Evolutionary conservation across 2,888 invertebrate species (phyloP), one percentile per base, ranked within the genome.

Genomic region (Yponomeuta malinellus): DNA sequence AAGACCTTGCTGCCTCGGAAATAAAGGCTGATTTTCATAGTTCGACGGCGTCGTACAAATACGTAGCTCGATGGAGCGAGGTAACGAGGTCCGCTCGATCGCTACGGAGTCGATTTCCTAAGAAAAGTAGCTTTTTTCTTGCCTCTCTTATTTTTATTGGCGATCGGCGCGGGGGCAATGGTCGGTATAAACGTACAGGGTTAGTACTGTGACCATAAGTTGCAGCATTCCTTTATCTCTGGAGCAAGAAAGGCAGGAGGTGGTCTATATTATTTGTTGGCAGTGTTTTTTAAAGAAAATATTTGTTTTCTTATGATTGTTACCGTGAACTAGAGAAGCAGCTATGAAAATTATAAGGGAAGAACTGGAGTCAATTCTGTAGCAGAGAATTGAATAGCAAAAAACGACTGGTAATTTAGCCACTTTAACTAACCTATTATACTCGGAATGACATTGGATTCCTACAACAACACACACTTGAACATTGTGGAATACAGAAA

Each of bases 101-200:
- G 69, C 63, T 9, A 2, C 15, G 80, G 81, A 78, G 80, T 81
- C 83, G 84, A 87, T 89, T 76, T 89, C 88, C 85, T 83, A 82
- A 82, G 79, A 85, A 86, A 87, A 84, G 83, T 79, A 81, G 79
- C 79, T 83, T 85, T 88, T 89, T 87, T 85, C 74, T 79, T 78
- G 76, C 73, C 74, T 75, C 79, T 83, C 79, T 88, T 87, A 84
- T 86, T 89, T 87, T 82, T 82, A 80, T 82, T 80, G 79, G 76
- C 74, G 76, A 75, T 75, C 79, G 81, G 78, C 83, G 82, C 85
- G 87, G 86, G 89, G 86, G 88, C 90, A 84, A 83, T 89, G 90
- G 86, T 77, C 78, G 81, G 81, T 83, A 82, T 85, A 84, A 87
- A 84, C 83, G 83, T 80, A 79, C 75, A 64, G 72, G 71, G 71